A percentile compares a stretch with the other conserved stretches of the same genome.
Evolutionary conservation across 2,888 invertebrate species (phyloP).

Genomic region (Dryomyza anilis): DNA sequence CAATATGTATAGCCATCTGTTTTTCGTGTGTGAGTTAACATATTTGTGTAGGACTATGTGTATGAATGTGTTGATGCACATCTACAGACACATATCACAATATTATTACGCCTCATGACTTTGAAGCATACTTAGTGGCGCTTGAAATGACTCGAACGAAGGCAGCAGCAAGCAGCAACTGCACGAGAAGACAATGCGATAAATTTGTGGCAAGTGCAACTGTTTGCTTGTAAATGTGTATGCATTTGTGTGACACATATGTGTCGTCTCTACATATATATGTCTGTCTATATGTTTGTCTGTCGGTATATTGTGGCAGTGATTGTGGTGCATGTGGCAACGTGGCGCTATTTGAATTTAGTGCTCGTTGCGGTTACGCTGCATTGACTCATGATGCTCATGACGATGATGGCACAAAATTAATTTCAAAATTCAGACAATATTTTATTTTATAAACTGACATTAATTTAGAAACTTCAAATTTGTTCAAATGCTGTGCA

Average conservation of each 20-base stretch:
- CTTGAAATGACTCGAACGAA: slow-evolving; percentile 12
- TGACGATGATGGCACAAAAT: too few species aligned
- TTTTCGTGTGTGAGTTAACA: neutral
- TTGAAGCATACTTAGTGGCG: slow-evolving; percentile 14
- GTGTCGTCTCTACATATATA: neutral
- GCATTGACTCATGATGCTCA: too few species aligned
- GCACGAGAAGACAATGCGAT: neutral
- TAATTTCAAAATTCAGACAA: too few species aligned
- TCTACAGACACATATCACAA: slow-evolving; percentile 7
- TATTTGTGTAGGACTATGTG: neutral
- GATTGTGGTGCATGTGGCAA: neutral
- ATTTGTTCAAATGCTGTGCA: too few species aligned
- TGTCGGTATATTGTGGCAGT: neutral
- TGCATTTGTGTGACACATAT: slow-evolving; percentile 26
- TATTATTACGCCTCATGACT: slow-evolving; percentile 18
- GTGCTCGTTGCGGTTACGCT: too few species aligned
- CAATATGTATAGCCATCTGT: neutral
- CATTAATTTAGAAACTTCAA: too few species aligned
- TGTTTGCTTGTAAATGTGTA: neutral
- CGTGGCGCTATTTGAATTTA: slow-evolving; percentile 1
- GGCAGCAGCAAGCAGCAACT: neutral
- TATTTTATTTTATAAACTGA: too few species aligned
- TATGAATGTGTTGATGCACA: slow-evolving; percentile 17
- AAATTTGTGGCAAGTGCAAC: neutral
- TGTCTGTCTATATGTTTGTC: neutral